A percentile compares a stretch with the other conserved stretches of the same genome.
phyloP scores from a whole-genome alignment of 1,140 invertebrate species.

The Vollenhovia emeryi region DNA sequence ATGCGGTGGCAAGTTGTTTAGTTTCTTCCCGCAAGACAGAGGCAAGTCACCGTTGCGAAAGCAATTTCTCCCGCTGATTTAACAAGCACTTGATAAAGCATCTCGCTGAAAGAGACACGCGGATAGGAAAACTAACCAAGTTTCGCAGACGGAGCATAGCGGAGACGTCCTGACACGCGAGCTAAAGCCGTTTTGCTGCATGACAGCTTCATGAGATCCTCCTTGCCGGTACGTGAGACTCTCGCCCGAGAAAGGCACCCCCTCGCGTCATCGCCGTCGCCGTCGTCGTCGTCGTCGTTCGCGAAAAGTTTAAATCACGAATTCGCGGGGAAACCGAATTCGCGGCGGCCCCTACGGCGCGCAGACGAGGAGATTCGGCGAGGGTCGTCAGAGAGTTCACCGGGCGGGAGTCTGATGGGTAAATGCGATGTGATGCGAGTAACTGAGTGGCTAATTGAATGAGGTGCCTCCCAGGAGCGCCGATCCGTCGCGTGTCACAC shows the following conservation, averaged over 20 bases:
- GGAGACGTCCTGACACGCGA: conserved; percentile 24
- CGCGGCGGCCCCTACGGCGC: conserved; percentile 17
- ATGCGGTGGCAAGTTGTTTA: not conserved
- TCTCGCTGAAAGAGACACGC: conserved; percentile 4
- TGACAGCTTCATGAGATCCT: conserved; percentile 63
- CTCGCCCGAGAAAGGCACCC: conserved; percentile 9
- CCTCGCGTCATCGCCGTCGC: conserved; percentile 25
- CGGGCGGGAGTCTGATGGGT: conserved; percentile 70
- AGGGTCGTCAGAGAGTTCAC: conserved; percentile 60
- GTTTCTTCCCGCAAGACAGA: not conserved
- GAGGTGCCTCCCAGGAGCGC: conserved; percentile 82
- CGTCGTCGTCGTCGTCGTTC: conserved; percentile 31
- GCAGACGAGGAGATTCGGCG: conserved; percentile 44
- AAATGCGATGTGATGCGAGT: conserved; percentile 84
- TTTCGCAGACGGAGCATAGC: not conserved
- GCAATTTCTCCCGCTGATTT: not conserved
- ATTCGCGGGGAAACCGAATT: conserved; percentile 42
- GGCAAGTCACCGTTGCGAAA: too few species aligned
- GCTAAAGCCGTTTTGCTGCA: conserved; percentile 59
- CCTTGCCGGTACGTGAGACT: conserved; percentile 7
- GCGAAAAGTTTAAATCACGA: conserved; percentile 70
- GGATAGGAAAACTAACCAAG: conserved; percentile 60
- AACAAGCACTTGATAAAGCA: conserved; percentile 17
- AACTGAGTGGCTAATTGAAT: conserved; percentile 85
- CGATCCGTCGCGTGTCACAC: conserved; percentile 80